These are phyloP conservation scores for Strongylocentrotus purpuratus DNA, from an alignment of 35 echinoderm and acorn worm species.

Conservation along the genomic window DNA sequence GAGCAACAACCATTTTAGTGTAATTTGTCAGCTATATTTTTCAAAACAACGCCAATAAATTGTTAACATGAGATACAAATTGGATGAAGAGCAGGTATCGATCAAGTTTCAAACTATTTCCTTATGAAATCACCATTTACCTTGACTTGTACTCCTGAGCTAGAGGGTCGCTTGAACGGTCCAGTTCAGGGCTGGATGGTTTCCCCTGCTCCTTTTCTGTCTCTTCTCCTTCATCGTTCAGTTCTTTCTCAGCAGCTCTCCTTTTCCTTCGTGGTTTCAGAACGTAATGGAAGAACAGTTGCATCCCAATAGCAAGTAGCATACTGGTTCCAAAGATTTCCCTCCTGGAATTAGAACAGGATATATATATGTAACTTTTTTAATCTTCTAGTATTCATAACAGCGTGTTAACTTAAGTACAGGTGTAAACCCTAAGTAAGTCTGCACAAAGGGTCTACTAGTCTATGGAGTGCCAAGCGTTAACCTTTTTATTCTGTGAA, in stretches of 20 bases:
- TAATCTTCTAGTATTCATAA: too few species aligned
- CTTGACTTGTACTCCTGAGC: conserved; percentile 38
- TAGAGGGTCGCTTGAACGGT: neutral
- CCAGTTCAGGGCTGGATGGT: neutral
- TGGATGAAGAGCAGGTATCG: neutral
- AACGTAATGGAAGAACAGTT: conserved; percentile 19
- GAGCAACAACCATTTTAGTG: too few species aligned
- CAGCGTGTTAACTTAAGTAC: too few species aligned
- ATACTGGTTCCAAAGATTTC: conserved; percentile 35
- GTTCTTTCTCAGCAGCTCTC: neutral
- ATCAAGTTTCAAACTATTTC: neutral
- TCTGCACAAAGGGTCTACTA: too few species aligned
- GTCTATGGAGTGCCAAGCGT: too few species aligned
- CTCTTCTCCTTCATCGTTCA: neutral
- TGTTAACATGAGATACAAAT: neutral
- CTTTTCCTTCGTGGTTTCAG: neutral
- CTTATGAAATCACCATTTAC: neutral
- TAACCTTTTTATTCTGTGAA: too few species aligned
- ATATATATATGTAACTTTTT: too few species aligned
- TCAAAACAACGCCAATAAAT: too few species aligned
- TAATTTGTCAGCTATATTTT: too few species aligned
- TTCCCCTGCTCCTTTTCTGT: neutral
- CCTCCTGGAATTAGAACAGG: neutral
- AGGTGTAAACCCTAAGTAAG: too few species aligned
- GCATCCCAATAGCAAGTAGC: conserved; percentile 23